Evolutionary conservation across 2,888 invertebrate genomes (phyloP), one percentile per base, ranked within the genome.

Genomic region (Coecobrya sp.): DNA sequence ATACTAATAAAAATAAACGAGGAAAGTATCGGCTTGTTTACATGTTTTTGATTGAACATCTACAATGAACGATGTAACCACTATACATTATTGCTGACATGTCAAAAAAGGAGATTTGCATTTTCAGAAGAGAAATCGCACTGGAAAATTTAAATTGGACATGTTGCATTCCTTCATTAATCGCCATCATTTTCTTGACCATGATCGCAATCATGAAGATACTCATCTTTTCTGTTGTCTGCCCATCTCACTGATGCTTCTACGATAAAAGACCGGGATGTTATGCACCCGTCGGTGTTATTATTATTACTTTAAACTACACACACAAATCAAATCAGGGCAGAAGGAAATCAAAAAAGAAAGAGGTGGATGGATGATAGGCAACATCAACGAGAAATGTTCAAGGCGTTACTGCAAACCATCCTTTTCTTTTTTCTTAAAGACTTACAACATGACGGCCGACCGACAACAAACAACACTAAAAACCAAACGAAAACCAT

Each of bases 341-440:
- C 62, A 65, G 73, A 76, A 45, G 45, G 36, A 76, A 55, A 42
- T 62, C 86, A 52, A n/a, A 36, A 87, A 42, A 19, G 62, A 49
- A 65, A 62, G 42, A 62, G 52, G 36, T 76, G 45, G 73, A 45
- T 76, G 42, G 45, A 65, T 84, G 42, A 84, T 82, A 45, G 65
- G 42, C 84, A 84, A 62, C 19, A 59, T 84, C 55, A 81, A 81
- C 81, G 84, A 65, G 65, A 84, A 84, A 84, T 84, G 62, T 84
- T 84, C 84, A 84, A 90, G 91, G 91, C 91, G 91, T 86, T 87
- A 76, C 82, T 81, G 65, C 84, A 90, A 91, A 82, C 82, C 82
- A 87, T 87, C 70, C 84, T 65, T 45, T 91, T 91, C 91, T 86
- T 91, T 87, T 86, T 87, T 91, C 91, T 81, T 86, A 86, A 91